Evolutionary conservation across 2,797 vertebrate genomes (phyloP).

Genomic region (Passerculus sandwichensis): DNA sequence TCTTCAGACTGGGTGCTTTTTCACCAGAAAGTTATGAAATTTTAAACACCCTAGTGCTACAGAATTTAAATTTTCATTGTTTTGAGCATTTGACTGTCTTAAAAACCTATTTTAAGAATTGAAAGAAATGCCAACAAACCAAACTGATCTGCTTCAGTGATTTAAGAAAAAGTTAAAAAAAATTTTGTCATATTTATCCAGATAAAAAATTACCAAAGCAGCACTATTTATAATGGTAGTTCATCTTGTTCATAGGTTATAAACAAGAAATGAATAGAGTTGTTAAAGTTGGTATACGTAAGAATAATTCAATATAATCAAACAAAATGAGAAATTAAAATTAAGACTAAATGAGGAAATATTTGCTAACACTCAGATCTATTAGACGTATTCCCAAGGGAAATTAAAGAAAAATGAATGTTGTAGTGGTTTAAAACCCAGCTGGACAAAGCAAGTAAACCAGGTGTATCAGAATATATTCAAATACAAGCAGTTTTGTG

Average conservation of each 20-base stretch:
- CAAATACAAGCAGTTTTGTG: not conserved
- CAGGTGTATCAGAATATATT: not conserved
- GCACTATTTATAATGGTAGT: not conserved
- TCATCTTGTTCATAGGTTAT: not conserved
- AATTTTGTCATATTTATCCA: not conserved
- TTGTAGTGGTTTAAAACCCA: not conserved
- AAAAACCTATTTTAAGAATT: not conserved
- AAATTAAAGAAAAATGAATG: conserved; percentile 7
- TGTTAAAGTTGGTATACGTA: not conserved
- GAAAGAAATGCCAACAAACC: fast-evolving
- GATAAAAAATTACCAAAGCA: not conserved
- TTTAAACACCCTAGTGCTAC: not conserved
- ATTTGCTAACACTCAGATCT: not conserved
- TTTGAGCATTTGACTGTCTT: not conserved
- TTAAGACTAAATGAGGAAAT: conserved; percentile 12
- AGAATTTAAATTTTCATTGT: fast-evolving
- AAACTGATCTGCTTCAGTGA: not conserved
- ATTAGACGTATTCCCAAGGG: not conserved
- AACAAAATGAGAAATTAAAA: not conserved
- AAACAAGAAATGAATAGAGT: not conserved
- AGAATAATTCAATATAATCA: not conserved
- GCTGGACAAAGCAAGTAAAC: not conserved
- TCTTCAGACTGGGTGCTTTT: not conserved
- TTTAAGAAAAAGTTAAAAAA: not conserved
- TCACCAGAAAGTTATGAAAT: not conserved